These are phyloP conservation scores for Parauchenoglanis ngamensis DNA, from an alignment of 2,797 vertebrate genomes.

Conservation along the genomic window DNA sequence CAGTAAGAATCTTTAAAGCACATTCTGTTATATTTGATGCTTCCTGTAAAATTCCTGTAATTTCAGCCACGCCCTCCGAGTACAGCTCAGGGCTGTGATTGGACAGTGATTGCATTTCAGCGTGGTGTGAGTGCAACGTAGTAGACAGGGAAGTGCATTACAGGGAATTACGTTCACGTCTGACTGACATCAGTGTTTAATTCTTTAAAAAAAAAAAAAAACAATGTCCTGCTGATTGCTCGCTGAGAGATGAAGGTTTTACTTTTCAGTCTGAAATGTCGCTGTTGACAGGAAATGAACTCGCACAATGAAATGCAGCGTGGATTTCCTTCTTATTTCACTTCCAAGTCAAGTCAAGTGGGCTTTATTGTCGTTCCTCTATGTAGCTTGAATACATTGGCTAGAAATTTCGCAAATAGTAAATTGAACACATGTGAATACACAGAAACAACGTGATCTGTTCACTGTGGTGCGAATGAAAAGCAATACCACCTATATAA, in stretches of 20 bases:
- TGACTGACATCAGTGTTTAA: neutral
- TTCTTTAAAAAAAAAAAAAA: neutral
- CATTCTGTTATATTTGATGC: neutral
- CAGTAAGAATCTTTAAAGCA: neutral
- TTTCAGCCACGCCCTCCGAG: neutral
- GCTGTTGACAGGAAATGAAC: neutral
- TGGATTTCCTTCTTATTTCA: neutral
- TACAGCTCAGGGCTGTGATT: neutral
- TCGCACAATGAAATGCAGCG: neutral
- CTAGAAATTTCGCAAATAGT: neutral
- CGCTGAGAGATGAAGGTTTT: neutral
- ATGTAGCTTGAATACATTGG: neutral
- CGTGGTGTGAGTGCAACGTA: neutral
- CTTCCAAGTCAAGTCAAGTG: neutral
- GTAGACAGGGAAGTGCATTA: neutral
- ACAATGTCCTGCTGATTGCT: neutral
- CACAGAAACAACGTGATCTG: neutral
- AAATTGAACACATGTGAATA: neutral
- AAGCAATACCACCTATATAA: neutral
- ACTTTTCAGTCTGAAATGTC: neutral
- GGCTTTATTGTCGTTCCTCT: too few relatives aligned
- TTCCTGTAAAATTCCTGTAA: neutral
- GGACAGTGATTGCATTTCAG: conserved; percentile 12
- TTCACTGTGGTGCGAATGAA: neutral
- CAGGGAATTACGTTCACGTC: neutral